Percentiles rank a stretch among this genome's conserved stretches.
Conservation (phyloP, 2,113 vertebrate genomes). For the Meriones unguiculatus region DNA sequence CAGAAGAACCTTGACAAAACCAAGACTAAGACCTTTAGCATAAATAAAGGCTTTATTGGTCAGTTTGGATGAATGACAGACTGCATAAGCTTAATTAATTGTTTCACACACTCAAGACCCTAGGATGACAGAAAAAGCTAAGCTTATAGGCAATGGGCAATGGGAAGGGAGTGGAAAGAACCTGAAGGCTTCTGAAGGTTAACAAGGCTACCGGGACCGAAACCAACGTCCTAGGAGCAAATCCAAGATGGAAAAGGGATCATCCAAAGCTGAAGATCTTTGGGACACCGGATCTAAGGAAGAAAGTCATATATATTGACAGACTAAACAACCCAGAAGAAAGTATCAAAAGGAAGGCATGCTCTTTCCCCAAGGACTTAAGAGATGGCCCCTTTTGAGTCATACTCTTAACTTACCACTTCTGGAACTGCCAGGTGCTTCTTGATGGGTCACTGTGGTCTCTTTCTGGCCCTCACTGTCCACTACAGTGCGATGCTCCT, state of each 20-base stretch:
- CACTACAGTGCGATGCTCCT: constrained; percentile 91
- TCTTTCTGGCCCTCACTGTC: constrained; percentile 91
- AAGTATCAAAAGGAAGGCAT: background rate
- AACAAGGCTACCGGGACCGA: constrained; percentile 76
- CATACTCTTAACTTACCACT: constrained; percentile 53
- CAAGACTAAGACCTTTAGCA: constrained; percentile 50
- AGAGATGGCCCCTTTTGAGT: background rate
- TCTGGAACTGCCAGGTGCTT: constrained; percentile 74
- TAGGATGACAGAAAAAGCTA: background rate
- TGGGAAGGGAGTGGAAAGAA: background rate
- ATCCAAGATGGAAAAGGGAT: constrained; percentile 77
- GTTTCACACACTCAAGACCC: background rate
- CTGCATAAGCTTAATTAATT: constrained; percentile 36
- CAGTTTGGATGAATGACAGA: constrained; percentile 31
- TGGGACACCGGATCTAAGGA: constrained; percentile 61
- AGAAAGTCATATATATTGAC: background rate
- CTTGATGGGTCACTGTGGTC: constrained; percentile 89
- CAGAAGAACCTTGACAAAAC: constrained; percentile 45
- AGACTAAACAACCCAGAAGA: background rate
- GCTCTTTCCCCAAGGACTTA: constrained; percentile 33
- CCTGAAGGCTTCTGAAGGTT: constrained; percentile 33
- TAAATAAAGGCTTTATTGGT: constrained; percentile 88
- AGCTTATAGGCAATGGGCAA: background rate
- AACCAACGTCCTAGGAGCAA: constrained; percentile 86
- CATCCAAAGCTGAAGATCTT: background rate